Conservation (phyloP, 1,140 invertebrate genomes). For the Amyelois transitella region DNA sequence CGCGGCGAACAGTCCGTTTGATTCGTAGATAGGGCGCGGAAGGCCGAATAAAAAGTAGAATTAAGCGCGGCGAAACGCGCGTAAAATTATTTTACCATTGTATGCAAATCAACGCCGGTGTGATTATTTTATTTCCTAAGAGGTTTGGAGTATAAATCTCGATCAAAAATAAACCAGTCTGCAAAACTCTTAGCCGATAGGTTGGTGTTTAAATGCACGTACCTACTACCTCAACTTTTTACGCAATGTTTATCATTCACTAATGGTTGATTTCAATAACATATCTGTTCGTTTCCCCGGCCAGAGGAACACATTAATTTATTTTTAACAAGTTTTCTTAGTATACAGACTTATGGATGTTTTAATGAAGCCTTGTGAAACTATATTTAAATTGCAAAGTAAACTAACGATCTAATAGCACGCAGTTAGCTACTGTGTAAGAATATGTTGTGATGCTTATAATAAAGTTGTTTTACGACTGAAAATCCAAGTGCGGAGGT, state of each 20-base stretch:
- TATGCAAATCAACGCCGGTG: slow-evolving; percentile 69
- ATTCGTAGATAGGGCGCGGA: slow-evolving; percentile 71
- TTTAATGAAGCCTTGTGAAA: neutral
- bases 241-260: neutral
- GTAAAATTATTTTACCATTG: slow-evolving; percentile 75
- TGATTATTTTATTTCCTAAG: slow-evolving; percentile 75
- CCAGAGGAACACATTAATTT: neutral
- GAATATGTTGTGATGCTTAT: slow-evolving; percentile 11
- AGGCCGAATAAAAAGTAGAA: slow-evolving; percentile 70
- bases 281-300: neutral
- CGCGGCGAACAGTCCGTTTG: slow-evolving; percentile 51
- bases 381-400: neutral
- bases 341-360: neutral
- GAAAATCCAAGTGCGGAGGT: slow-evolving; percentile 9
- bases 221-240: neutral
- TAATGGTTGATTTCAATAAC: neutral
- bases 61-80: slow-evolving; percentile 71
- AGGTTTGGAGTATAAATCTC: slow-evolving; percentile 68
- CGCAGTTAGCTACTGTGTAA: neutral
- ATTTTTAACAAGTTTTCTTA: neutral
- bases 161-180: slow-evolving; percentile 58
- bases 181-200: slow-evolving; percentile 44
- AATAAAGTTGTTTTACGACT: slow-evolving; percentile 17
- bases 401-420: neutral
- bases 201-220: slow-evolving; percentile 37